These are phyloP conservation scores for Siniperca undulata DNA, from an alignment of 2,797 vertebrate genomes.

Conservation along the genomic window DNA sequence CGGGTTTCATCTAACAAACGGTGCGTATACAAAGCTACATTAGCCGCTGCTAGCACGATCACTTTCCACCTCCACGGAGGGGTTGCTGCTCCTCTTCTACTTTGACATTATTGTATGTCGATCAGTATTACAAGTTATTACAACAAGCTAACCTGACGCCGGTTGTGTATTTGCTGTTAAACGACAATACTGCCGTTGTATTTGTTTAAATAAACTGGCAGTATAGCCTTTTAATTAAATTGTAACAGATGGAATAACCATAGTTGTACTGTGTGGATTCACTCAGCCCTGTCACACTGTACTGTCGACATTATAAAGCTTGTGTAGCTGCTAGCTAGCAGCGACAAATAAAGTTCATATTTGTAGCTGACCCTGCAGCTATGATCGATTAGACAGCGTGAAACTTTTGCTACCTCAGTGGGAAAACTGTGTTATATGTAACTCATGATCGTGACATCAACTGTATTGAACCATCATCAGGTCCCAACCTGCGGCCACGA, in stretches of 20 bases:
- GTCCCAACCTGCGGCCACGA: conserved; percentile 47
- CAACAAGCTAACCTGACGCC: background rate
- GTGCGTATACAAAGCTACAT: conserved; percentile 72
- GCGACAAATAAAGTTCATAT: conserved; percentile 10
- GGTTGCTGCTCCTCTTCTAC: conserved; percentile 28
- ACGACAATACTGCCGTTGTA: fast-evolving
- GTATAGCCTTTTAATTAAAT: background rate
- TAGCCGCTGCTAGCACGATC: conserved; percentile 75
- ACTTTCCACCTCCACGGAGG: conserved; percentile 42
- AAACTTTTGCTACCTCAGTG: conserved; percentile 25
- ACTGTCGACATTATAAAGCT: background rate
- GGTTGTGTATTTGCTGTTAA: background rate
- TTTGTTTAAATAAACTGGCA: background rate
- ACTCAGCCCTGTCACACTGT: conserved; percentile 9
- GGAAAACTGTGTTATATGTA: background rate
- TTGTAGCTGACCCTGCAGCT: background rate
- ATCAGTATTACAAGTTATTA: conserved; percentile 43
- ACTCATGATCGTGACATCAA: background rate
- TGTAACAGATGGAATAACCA: conserved; percentile 5
- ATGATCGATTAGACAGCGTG: background rate
- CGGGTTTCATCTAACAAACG: conserved; percentile 50
- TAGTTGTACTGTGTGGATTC: background rate
- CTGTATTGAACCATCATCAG: conserved; percentile 36
- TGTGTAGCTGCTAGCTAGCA: background rate
- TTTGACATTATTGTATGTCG: conserved; percentile 2